A percentile compares a stretch with the other conserved stretches of the same genome.
Evolutionary conservation across 2,113 vertebrate species (phyloP).

Genomic region (Marmota flaviventris): DNA sequence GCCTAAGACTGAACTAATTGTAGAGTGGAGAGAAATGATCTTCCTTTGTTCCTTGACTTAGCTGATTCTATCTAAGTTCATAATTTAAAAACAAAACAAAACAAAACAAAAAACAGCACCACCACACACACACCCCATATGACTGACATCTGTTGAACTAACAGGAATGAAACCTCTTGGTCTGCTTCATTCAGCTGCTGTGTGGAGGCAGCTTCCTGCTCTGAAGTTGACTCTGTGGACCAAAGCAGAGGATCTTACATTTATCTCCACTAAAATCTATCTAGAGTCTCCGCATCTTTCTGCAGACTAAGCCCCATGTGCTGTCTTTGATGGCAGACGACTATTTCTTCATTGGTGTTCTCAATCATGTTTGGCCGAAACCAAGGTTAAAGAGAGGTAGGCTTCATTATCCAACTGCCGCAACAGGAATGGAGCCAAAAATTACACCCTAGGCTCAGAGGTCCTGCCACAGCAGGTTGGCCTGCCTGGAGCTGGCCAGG

Average conservation of each 20-base stretch:
- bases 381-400: constrained; percentile 17
- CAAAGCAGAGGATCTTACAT: background rate
- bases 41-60: constrained; percentile 6
- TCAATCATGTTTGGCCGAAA: constrained; percentile 39
- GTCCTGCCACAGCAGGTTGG: constrained; percentile 58
- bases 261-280: background rate
- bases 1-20: background rate
- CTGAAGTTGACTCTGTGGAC: background rate
- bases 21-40: background rate
- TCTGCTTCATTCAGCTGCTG: background rate
- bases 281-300: background rate
- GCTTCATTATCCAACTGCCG: constrained; percentile 58
- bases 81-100: background rate
- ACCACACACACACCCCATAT: background rate
- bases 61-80: background rate
- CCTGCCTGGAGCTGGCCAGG: constrained; percentile 34
- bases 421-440: constrained; percentile 24
- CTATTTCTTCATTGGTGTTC: background rate
- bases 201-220: background rate
- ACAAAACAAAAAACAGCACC: too few species aligned
- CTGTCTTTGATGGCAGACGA: background rate
- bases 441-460: background rate
- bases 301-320: background rate
- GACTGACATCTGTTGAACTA: background rate
- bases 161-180: background rate